A percentile compares a stretch with the other conserved stretches of the same genome.
Evolutionary conservation across 2,113 vertebrate species (phyloP).

Genomic region (Myotis brandtii): DNA sequence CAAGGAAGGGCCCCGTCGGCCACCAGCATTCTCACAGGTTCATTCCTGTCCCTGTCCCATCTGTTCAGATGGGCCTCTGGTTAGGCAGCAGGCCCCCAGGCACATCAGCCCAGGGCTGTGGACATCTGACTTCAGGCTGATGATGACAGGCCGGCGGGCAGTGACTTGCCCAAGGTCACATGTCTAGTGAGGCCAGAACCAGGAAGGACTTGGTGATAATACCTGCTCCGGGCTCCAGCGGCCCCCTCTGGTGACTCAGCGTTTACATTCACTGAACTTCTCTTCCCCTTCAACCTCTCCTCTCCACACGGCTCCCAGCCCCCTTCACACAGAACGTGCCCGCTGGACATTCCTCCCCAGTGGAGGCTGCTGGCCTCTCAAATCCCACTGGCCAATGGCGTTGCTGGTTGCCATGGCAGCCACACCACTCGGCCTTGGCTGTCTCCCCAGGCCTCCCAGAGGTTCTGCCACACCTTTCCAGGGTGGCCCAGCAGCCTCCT

Average conservation of each 20-base stretch:
- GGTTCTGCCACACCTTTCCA: neutral
- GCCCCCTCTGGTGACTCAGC: neutral
- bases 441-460: neutral
- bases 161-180: constrained; percentile 3
- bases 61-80: neutral
- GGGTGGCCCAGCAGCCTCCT: neutral
- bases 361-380: neutral
- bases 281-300: neutral
- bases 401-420: neutral
- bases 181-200: neutral
- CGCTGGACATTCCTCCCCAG: neutral
- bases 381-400: neutral
- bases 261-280: neutral
- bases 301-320: neutral
- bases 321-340: neutral
- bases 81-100: neutral
- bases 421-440: neutral
- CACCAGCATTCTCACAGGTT: neutral
- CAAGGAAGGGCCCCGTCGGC: neutral
- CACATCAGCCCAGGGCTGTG: neutral
- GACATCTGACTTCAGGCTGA: neutral
- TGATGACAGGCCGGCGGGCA: neutral
- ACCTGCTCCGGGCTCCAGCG: neutral
- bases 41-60: neutral
- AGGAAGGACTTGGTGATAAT: neutral